Percentiles rank a stretch among this genome's conserved stretches.
Conservation (phyloP, 1,140 invertebrate genomes). For the Aphaenogaster ashmeadi region DNA sequence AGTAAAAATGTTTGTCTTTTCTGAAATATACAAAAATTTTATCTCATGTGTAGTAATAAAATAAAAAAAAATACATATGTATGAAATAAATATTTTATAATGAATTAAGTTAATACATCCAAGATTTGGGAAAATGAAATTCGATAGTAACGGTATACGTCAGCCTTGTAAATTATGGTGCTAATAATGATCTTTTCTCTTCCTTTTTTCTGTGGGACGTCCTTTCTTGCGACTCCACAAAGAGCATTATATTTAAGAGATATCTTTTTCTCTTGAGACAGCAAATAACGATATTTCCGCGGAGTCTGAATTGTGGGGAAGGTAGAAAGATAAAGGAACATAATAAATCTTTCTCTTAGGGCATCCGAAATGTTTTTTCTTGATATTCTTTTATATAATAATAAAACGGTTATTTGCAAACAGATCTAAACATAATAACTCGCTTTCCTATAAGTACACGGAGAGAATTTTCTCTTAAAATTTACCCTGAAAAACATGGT, state of each 20-base stretch:
- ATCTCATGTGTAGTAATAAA: background rate
- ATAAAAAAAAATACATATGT: background rate
- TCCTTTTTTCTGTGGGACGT: background rate
- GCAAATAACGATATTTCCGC: constrained; percentile 31
- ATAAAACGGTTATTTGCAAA: background rate
- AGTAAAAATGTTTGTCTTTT: background rate
- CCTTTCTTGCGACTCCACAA: constrained; percentile 21
- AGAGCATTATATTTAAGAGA: constrained; percentile 44
- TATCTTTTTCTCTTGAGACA: constrained; percentile 43
- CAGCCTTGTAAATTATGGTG: constrained; percentile 14
- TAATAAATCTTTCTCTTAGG: constrained; percentile 14
- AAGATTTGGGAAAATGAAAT: background rate
- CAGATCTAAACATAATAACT: background rate
- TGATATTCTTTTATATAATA: constrained; percentile 36
- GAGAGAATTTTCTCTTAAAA: too few relatives aligned
- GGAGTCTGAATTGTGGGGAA: background rate
- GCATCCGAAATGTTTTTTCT: background rate
- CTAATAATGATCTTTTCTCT: constrained; percentile 31
- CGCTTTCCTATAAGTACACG: background rate
- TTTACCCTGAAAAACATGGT: too few relatives aligned
- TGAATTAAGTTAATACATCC: background rate
- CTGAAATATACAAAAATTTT: background rate
- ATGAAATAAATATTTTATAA: constrained; percentile 2
- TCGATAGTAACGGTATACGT: background rate
- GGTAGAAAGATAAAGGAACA: constrained; percentile 30